Evolutionary conservation across 2,888 invertebrate species (phyloP), one percentile per base, ranked within the genome.

Genomic region (Danaus chrysippus): DNA sequence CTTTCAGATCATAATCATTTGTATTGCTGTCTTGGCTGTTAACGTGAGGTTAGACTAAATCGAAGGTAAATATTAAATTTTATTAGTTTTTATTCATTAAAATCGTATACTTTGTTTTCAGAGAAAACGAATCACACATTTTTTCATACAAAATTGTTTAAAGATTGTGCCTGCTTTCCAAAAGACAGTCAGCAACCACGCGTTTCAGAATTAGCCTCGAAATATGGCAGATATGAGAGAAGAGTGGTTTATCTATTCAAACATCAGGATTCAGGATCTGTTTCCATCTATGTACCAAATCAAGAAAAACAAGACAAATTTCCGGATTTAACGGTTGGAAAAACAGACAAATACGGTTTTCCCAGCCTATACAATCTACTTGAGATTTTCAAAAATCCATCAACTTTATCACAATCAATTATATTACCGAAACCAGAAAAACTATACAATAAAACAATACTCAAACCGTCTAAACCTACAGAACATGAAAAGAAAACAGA

Each of bases 161-260:
- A 68, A n/a, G 60, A 73, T 52, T 84, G 83, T 59, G 46, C 73
- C 12, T 84, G 82, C 61, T 73, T 75, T 13, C 68, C 70, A 13
- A 65, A 57, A 23, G 61, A 59, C 5, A n/a, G 42, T 2, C 49
- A 56, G 12, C 65, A 56, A 15, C 56, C 56, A 13, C 69, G 66
- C 10, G 69, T 78, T 5, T 65, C 72, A n/a, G 63, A 78, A 3
- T 19, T 83, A 0, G 70, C 68, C 12, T 17, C 65, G 0, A 58
- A 65, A 5, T 49, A 65, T n/a, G 72, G 73, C 0, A 34, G 61
- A 11, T 62, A 77, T 3, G 76, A 82, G 62, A 77, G 87, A 66
- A 62, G 84, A 6, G 81, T 86, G 0, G 67, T 86, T 1, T 83
- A 79, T 65, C 58, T 86, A 0, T 89, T 84, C 63, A 78, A 65